A percentile compares a stretch with the other conserved stretches of the same genome.
phyloP scores from a whole-genome alignment of 2,797 vertebrate species.

The Nothura maculosa region DNA sequence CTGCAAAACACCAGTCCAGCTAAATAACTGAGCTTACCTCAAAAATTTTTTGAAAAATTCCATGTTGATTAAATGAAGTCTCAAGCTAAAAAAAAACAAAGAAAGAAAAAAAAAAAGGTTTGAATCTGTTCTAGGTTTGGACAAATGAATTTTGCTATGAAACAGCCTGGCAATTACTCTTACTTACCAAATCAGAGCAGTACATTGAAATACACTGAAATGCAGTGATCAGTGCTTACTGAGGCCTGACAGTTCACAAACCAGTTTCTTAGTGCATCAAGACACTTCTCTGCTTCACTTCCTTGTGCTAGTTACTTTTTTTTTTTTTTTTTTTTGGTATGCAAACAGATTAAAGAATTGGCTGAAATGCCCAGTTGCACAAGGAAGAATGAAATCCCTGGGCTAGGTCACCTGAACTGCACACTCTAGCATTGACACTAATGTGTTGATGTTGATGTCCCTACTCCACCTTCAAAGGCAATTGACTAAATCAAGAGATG shows the following conservation, averaged over 20 bases:
- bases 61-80: background rate
- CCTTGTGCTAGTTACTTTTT: too few relatives aligned
- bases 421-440: fast-evolving
- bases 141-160: background rate
- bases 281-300: background rate
- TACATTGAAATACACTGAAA: background rate
- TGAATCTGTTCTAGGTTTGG: background rate
- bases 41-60: background rate
- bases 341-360: background rate
- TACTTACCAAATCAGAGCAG: background rate
- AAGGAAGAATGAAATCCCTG: background rate
- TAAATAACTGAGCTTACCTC: background rate
- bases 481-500: background rate
- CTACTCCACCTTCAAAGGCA: background rate
- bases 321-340: background rate
- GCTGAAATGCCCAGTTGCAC: background rate
- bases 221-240: background rate
- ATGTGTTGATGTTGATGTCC: background rate
- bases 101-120: background rate
- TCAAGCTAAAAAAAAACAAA: background rate
- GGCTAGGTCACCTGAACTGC: background rate
- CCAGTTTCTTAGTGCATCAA: background rate
- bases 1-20: background rate
- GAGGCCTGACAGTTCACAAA: background rate
- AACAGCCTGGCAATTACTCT: background rate